Evolutionary conservation across 2,113 vertebrate genomes (phyloP), one percentile per base, ranked within the genome.

Genomic region (Damaliscus lunatus): DNA sequence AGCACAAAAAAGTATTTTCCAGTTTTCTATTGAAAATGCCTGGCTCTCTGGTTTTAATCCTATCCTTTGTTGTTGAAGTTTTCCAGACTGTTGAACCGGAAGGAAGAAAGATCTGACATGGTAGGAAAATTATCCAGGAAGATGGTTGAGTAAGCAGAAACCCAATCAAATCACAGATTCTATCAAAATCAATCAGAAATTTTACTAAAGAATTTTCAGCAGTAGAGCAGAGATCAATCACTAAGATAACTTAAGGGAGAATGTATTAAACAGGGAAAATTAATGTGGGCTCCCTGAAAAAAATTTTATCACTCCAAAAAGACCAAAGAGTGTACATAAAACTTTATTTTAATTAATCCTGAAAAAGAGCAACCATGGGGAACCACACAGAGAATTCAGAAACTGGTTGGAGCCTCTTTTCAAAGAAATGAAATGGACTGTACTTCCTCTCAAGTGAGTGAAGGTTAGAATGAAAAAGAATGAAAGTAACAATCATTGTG

Each of bases 321-420:
- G 17, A 92, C 14, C 40, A 60, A 29, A 67, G 25, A 94, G 33
- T 2, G 2, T n/a, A 78, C 19, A 86, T 43, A 88, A 97, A 88
- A 64, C n/a, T 60, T 85, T 60, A 33, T 64, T 88, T 85, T 81
- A 91, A 90, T 86, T 95, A 95, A 90, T 71, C 55, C 36, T 77
- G 40, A 77, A 82, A 94, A 95, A 78, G 48, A 96, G 43, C 27
- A 88, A 52, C 40, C 5, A 6, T 16, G 8, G 88, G 67, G 43
- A 94, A n/a, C 25, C 62, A 78, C 25, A 60, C 64, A 53, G 36
- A 93, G 59, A 86, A 90, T 94, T 92, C 50, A 88, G 96, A 84
- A 96, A 91, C 78, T 23, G n/a, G 53, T 21, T 96, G 43, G 43
- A 91, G 40, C n/a, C 48, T 88, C 46, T 97, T 95, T 94, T 91